A percentile compares a stretch with the other conserved stretches of the same genome.
phyloP scores from a whole-genome alignment of 2,797 vertebrate genomes.

The Poecile montanus region DNA sequence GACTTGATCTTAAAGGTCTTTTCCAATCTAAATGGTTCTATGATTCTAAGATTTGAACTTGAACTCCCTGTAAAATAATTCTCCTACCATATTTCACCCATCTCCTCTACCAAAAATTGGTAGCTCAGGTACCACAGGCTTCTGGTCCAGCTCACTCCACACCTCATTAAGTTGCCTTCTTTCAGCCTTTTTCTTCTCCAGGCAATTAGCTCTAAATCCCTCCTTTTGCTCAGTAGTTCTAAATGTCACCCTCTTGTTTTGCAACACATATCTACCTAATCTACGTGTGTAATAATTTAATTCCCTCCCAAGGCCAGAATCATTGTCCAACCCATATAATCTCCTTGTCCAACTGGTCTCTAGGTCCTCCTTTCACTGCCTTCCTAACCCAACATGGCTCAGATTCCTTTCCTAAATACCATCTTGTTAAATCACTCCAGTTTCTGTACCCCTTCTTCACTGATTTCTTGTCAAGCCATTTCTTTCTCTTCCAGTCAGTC shows the following conservation, averaged over 20 bases:
- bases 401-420: background rate
- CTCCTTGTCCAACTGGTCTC: background rate
- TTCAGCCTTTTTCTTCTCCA: background rate
- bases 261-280: background rate
- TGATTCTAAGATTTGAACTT: background rate
- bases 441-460: background rate
- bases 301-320: background rate
- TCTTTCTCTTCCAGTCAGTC: background rate
- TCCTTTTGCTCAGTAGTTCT: background rate
- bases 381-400: background rate
- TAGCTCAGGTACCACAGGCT: background rate
- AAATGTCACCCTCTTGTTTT: background rate
- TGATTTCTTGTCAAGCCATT: background rate
- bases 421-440: background rate
- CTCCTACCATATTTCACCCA: background rate
- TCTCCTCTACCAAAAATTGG: background rate
- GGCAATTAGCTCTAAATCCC: background rate
- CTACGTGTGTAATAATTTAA: background rate
- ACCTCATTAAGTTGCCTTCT: background rate
- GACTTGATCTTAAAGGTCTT: background rate
- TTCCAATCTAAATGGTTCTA: background rate
- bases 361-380: background rate
- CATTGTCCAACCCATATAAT: background rate
- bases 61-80: background rate
- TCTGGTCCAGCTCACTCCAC: background rate